Conservation (phyloP, 2,113 vertebrate genomes). For the Baryphthengus martii region DNA sequence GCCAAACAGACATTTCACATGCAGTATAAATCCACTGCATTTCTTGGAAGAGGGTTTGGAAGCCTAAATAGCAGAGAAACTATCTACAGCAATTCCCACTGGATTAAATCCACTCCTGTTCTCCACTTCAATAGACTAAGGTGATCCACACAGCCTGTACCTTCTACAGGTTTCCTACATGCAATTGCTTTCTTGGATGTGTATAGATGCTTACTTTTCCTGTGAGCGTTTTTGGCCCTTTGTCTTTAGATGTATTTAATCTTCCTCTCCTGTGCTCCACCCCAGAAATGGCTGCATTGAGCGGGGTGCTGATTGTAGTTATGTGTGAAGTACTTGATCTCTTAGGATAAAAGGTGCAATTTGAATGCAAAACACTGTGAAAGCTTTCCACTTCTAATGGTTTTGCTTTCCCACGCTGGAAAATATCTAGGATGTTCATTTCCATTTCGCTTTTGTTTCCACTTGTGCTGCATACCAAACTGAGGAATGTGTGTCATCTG, state of each 20-base stretch:
- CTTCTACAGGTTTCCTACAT: background rate
- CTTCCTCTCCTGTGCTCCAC: background rate
- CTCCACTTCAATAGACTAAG: background rate
- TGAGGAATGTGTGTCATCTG: background rate
- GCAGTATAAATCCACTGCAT: slow-evolving; percentile 3
- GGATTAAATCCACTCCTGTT: background rate
- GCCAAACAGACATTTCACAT: slow-evolving; percentile 42
- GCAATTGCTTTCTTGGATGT: background rate
- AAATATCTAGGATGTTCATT: slow-evolving; percentile 21
- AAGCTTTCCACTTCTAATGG: slow-evolving; percentile 14
- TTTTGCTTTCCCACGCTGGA: slow-evolving; percentile 22
- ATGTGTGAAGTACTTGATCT: slow-evolving; percentile 32
- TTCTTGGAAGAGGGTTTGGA: slow-evolving; percentile 25
- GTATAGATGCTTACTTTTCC: background rate
- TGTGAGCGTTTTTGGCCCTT: background rate
- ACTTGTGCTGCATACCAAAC: background rate
- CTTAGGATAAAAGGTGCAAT: slow-evolving; percentile 39
- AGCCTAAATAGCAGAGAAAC: slow-evolving; percentile 2
- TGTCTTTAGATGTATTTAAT: background rate
- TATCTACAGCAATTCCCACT: background rate
- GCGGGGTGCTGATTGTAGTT: background rate
- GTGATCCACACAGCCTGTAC: background rate
- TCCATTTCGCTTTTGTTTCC: slow-evolving; percentile 49
- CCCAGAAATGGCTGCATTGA: background rate
- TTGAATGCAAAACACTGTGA: slow-evolving; percentile 35